phyloP scores from a whole-genome alignment of 2,113 vertebrate genomes.

The Calidris pygmaea region DNA sequence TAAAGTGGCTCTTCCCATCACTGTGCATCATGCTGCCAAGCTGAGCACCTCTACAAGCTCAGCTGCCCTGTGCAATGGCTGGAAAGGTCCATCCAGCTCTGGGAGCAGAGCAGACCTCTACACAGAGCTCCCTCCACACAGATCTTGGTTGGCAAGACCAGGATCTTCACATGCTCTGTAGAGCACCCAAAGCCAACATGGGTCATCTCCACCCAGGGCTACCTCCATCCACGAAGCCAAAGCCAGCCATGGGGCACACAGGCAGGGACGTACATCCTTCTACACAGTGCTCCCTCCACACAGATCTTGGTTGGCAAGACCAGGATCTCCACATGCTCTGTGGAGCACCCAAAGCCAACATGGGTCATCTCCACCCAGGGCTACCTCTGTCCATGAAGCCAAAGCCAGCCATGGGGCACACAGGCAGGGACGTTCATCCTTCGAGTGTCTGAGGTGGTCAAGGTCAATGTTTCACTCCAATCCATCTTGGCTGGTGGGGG shows the following conservation, averaged over 20 bases:
- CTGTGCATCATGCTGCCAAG: not conserved
- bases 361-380: not conserved
- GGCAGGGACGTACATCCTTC: no score
- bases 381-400: not conserved
- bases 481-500: not conserved
- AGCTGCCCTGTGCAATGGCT: not conserved
- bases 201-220: no score
- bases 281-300: not conserved
- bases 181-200: not conserved
- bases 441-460: not conserved
- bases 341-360: not conserved
- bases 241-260: no score
- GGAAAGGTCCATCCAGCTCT: not conserved
- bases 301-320: not conserved
- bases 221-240: no score
- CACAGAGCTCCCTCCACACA: rapidly evolving
- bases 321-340: not conserved
- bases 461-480: not conserved
- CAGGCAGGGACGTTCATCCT: rapidly evolving
- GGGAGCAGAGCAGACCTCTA: not conserved
- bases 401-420: not conserved
- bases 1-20: rapidly evolving
- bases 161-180: not conserved
- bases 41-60: not conserved
- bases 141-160: not conserved